Evolutionary conservation across 2,888 invertebrate species (phyloP), one percentile per base, ranked within the genome.

Genomic region (Cremastobaeus sp.): DNA sequence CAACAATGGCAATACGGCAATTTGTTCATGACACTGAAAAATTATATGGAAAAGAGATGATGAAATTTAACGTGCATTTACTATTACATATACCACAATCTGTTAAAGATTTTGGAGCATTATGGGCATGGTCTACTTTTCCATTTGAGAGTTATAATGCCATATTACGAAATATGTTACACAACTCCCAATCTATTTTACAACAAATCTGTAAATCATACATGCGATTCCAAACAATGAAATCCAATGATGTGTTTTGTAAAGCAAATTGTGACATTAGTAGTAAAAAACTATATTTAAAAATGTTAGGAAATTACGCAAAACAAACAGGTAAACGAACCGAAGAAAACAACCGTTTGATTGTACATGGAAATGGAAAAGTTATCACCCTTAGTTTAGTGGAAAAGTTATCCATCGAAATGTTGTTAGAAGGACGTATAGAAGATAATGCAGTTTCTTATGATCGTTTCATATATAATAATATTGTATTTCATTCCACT

Each of bases 111-210:
- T n/a, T n/a, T n/a, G n/a, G n/a, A n/a, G n/a, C n/a, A n/a, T n/a
- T n/a, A n/a, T n/a, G 72, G 72, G 69, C 69, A 9, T 75, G 66
- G 71, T 75, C 66, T 6, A 48, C 55, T 2, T 75, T 71, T 57
- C 45, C 71, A 11, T 75, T 65, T 62, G 70, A 70, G 43, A 45
- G 21, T 45, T 66, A 66, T 8, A 74, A 74, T 54, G 37, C 18
- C 12, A 37, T 62, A 0, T 14, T 69, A 2, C 37, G 54, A 34
- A 52, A 41, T 21, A 45, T 74, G 52, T 39, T 60, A 12, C 34
- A 45, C 30, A 43, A 39, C 5, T 65, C 60, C n/a, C 66, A 70
- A 20, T 25, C 47, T 14, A 11, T 71, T 20, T 18, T 59, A 11
- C 28, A 20, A 8, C 70, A 75, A 57, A 68, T 75, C 25, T 59